These are phyloP conservation scores for Aldabrachelys gigantea DNA, from an alignment of 2,113 vertebrate species.

Conservation along the genomic window DNA sequence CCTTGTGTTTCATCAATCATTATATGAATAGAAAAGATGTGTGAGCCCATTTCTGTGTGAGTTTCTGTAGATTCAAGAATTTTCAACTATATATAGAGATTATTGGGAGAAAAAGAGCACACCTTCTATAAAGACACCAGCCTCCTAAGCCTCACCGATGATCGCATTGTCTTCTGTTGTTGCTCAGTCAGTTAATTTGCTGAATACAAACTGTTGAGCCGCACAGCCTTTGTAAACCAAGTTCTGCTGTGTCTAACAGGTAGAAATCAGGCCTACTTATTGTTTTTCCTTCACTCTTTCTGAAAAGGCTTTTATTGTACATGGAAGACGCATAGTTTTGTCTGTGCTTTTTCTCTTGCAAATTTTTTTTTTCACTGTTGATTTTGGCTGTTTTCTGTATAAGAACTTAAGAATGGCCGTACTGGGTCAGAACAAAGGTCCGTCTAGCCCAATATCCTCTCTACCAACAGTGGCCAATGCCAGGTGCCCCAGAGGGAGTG, in stretches of 20 bases:
- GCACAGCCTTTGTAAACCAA: not conserved
- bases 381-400: not conserved
- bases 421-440: no score
- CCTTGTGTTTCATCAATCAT: conserved; percentile 79
- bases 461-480: no score
- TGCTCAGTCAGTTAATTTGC: not conserved
- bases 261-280: not conserved
- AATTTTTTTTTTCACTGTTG: not conserved
- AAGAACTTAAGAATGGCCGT: no score
- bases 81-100: conserved; percentile 14
- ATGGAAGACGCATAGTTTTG: not conserved
- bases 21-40: conserved; percentile 71
- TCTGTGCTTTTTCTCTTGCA: not conserved
- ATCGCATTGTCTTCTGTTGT: not conserved
- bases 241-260: not conserved
- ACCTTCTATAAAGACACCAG: not conserved
- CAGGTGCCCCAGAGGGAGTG: no score
- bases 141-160: not conserved
- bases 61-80: conserved; percentile 62
- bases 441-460: no score
- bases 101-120: conserved; percentile 14
- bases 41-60: conserved; percentile 65
- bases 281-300: not conserved
- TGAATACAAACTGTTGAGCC: not conserved
- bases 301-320: not conserved